Percentiles rank a stretch among this genome's conserved stretches.
Evolutionary conservation across 2,888 invertebrate genomes (phyloP).

Genomic region (Dasypolia templi): DNA sequence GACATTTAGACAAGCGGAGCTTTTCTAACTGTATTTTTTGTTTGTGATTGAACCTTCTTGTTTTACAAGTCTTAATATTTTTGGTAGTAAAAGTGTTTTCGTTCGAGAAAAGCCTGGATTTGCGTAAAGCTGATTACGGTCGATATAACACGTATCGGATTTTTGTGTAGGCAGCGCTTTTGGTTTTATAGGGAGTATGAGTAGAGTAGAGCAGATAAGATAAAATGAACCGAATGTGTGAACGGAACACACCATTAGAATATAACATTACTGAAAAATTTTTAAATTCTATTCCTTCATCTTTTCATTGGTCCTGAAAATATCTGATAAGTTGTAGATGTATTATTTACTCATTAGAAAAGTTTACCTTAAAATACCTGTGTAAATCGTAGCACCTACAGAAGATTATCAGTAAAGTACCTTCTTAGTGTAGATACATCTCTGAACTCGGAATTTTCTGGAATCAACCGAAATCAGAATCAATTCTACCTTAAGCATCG

Average conservation of each 20-base stretch:
- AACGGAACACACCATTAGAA: too few relatives aligned
- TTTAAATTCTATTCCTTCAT: background rate
- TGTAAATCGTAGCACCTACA: background rate
- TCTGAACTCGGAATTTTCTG: background rate
- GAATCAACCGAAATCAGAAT: background rate
- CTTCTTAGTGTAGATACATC: too few relatives aligned
- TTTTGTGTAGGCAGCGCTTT: background rate
- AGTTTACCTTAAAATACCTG: background rate
- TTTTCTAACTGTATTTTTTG: conserved; percentile 26
- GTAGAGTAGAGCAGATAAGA: background rate
- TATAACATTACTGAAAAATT: background rate
- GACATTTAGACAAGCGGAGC: conserved; percentile 35
- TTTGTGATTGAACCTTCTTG: conserved; percentile 36
- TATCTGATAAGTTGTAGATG: background rate
- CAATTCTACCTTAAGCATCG: background rate
- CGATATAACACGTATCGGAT: conserved; percentile 2
- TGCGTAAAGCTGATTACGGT: conserved; percentile 28
- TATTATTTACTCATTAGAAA: background rate
- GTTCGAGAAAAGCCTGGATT: conserved; percentile 37
- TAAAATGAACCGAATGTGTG: background rate
- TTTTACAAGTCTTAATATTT: conserved; percentile 14
- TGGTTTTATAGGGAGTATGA: background rate
- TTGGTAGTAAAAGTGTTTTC: conserved; percentile 48
- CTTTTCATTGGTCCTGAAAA: background rate
- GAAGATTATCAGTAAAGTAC: background rate